Evolutionary conservation across 1,140 invertebrate genomes (phyloP).

Genomic region (Neodiprion lecontei): DNA sequence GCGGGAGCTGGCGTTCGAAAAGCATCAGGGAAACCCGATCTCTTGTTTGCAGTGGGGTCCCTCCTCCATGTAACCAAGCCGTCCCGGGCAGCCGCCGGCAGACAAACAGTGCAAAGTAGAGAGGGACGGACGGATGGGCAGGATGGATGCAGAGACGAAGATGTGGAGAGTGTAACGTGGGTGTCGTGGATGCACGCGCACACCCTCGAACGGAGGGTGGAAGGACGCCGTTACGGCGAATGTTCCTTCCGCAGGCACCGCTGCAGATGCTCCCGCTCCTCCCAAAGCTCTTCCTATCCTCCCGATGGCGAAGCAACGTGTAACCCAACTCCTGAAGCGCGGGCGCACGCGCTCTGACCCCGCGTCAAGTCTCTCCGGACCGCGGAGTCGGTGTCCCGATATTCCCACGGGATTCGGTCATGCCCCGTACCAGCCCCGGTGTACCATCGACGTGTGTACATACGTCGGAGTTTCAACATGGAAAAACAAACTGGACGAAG

Average conservation of each 20-base stretch:
- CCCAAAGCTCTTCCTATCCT: neutral
- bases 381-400: neutral
- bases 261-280: neutral
- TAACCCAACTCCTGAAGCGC: neutral
- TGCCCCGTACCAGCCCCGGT: neutral
- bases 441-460: neutral
- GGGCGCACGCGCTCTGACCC: neutral
- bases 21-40: conserved; percentile 51
- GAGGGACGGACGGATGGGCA: neutral
- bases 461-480: neutral
- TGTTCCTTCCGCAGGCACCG: neutral
- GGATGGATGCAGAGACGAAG: too few species aligned
- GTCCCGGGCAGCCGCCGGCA: conserved; percentile 41
- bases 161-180: too few species aligned
- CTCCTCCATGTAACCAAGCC: conserved; percentile 53
- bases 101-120: conserved; percentile 35
- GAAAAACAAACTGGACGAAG: too few species aligned
- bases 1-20: conserved; percentile 10
- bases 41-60: conserved; percentile 50
- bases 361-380: neutral
- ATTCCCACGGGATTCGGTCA: too few species aligned
- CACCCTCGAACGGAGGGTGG: too few species aligned
- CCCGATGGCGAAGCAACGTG: neutral
- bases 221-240: too few species aligned
- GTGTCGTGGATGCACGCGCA: too few species aligned